Evolutionary conservation across 2,888 invertebrate genomes (phyloP), one percentile per base, ranked within the genome.

Genomic region (Ischnus inquisitorius): DNA sequence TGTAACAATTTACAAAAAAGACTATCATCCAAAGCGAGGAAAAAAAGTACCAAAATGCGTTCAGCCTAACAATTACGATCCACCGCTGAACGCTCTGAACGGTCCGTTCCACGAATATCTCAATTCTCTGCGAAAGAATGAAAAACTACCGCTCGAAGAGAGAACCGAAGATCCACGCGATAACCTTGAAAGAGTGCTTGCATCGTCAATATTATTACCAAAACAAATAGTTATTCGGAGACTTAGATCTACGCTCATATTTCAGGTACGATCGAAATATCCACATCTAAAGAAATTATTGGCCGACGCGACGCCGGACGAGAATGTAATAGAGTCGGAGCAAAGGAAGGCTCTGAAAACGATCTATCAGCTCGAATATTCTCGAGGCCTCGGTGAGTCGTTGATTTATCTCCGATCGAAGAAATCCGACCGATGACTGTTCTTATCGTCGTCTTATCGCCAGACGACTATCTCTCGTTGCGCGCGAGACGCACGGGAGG

Each of bases 351-450:
- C 75, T 0, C 72, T 65, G 2, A 82, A 74, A 69, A 88, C 90
- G 22, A 41, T 86, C 3, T 92, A 91, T 78, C 89, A 89, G 57
- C 3, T 84, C 12, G 88, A 89, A 65, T 90, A 88, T 69, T 88
- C 83, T 1, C 87, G 64, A 28, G 19, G 87, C 57, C 75, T 82
- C 71, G 88, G 88, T 85, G 86, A 65, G 41, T 34, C 34, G 8
- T 28, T 19, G 8, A 22, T 22, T 3, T 6, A 16, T 62, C 46
- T 41, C 19, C 10, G 10, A 10, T 5, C n/a, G 16, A 71, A 41
- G 41, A 22, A 39, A 39, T 19, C 2, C 51, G 14, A 69, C 12
- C 5, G 34, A 34, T 34, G 8, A 6, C 34, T 34, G 4, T 34
- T 54, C 19, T 72, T 28, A 5, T n/a, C 6, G 16, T 54, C 57